Base-by-base conservation (phyloP, 2,888 invertebrate species). In the Chironomus tentans region DNA sequence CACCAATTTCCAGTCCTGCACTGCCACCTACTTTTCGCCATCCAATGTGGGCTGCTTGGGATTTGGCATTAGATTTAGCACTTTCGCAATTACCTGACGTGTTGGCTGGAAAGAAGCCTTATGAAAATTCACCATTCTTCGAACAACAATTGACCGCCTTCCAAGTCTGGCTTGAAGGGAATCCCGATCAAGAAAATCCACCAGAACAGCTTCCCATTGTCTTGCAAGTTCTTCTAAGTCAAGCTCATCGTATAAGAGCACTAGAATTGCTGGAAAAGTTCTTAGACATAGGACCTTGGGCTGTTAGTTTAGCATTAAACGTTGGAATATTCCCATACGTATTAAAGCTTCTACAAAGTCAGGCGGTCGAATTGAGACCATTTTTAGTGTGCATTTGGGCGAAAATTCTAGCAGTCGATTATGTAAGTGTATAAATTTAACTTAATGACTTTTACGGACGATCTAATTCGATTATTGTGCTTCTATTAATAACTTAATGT, bases 281-380 rank as follows among this genome's bases (percentile, higher is more conserved):
- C 85, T 87, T 99, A 77, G 97, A 99, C 84, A 88, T 98, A 78
- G 99, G 99, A 65, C 91, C 93, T 0, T 94, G 94, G 94, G 98
- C 98, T 13, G 98, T 98, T 68, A 95, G 95, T 84, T 87, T 97
- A 79, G 97, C 98, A 74, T 87, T 99, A 24, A 94, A 94, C 76
- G 99, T 99, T 68, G 98, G 99, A 79, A 98, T 99, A 82, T 99
- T 98, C 85, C 99, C 99, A 0, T 99, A 99, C 84, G 97, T 99
- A 80, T 88, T 99, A 76, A 98, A 98, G 85, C 85, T 99, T 79
- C 87, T 99, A 80, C 98, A 99, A 85, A 97, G 97, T 80, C 93
- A 93, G 78, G 97, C 97, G 3, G 89, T 90, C 79, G 98, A 99
- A 83, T 86, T 99, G 79, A 87, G 97, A 77, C 94, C 97, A 6